Percentiles rank a stretch among this genome's conserved stretches.
Evolutionary conservation across 2,797 vertebrate genomes (phyloP).

Genomic region (Cirrhinus mrigala): DNA sequence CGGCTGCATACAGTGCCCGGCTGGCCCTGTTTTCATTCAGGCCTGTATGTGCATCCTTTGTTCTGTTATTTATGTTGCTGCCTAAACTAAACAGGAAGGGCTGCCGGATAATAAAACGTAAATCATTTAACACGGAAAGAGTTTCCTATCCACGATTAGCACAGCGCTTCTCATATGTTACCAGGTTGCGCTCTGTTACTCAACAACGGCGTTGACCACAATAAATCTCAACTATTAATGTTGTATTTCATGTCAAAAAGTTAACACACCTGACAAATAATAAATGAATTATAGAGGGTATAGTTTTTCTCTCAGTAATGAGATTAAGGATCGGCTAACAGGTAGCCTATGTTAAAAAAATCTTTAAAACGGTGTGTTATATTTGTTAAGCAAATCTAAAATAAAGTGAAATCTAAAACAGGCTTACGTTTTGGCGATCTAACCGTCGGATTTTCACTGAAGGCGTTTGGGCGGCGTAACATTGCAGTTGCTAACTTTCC

Average conservation of each 20-base stretch:
- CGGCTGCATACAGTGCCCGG: slow-evolving; percentile 62
- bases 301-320: not conserved
- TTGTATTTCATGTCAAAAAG: not conserved
- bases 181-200: not conserved
- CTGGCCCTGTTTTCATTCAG: slow-evolving; percentile 57
- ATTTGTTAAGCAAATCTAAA: not conserved
- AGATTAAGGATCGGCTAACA: not conserved
- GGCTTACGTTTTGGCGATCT: not conserved
- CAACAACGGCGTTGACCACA: not conserved
- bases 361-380: not conserved
- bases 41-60: slow-evolving; percentile 55
- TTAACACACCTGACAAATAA: not conserved
- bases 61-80: slow-evolving; percentile 48
- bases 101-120: slow-evolving; percentile 18
- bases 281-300: not conserved
- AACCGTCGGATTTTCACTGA: not conserved
- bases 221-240: not conserved
- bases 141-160: not conserved
- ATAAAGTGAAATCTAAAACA: not conserved
- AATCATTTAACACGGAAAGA: slow-evolving; percentile 48
- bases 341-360: not conserved
- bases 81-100: slow-evolving; percentile 31
- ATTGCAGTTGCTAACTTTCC: no score
- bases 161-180: not conserved
- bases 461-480: no score